Evolutionary conservation across 2,797 vertebrate genomes (phyloP).

Genomic region (Chloroceryle amazona): DNA sequence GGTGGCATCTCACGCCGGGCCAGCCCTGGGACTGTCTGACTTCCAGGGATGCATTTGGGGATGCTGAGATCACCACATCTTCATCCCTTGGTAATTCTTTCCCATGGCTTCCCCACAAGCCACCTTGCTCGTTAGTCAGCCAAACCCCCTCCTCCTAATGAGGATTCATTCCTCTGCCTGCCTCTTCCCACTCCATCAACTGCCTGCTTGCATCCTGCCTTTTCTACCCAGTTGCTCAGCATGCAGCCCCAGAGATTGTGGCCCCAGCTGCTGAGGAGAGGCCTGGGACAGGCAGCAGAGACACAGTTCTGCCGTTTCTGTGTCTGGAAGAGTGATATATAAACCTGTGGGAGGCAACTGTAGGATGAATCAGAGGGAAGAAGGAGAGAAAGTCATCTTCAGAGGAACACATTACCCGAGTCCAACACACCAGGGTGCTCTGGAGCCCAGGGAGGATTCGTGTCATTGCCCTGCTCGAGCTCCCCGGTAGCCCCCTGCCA

Average conservation of each 20-base stretch:
- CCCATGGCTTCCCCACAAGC: neutral
- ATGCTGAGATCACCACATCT: neutral
- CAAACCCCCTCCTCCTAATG: neutral
- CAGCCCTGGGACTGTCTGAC: neutral
- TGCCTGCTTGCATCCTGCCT: neutral
- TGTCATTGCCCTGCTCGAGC: neutral
- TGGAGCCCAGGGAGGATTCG: accelerated
- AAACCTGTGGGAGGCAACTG: slow-evolving; percentile 19
- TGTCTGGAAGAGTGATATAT: slow-evolving; percentile 2
- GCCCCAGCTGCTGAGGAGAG: neutral
- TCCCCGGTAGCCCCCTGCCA: accelerated
- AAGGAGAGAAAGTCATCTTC: neutral
- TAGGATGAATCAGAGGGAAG: slow-evolving; percentile 46
- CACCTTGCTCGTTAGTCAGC: neutral
- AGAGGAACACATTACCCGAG: neutral
- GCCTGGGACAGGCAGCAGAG: neutral
- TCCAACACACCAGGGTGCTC: neutral
- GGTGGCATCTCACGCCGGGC: neutral
- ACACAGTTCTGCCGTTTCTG: neutral
- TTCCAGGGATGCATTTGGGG: neutral
- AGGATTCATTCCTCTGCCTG: neutral
- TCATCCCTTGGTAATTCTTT: neutral
- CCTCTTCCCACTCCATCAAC: neutral
- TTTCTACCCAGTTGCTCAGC: neutral
- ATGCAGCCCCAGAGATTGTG: neutral